These are phyloP conservation scores for Rhineura floridana DNA, from an alignment of 2,113 vertebrate species.

Conservation along the genomic window DNA sequence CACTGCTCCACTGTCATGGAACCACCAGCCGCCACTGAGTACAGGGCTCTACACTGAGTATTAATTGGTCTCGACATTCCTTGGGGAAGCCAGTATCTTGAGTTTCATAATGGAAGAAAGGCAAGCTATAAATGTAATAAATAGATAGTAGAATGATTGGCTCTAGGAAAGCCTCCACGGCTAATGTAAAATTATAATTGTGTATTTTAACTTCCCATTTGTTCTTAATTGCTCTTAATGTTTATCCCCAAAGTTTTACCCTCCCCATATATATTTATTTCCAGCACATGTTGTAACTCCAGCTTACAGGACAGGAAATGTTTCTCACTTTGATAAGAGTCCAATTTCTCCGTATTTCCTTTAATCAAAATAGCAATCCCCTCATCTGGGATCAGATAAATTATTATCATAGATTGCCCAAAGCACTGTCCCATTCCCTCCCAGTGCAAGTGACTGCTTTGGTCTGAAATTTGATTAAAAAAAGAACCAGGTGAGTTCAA, in stretches of 20 bases:
- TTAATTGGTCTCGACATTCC: no score
- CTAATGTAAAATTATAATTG: constrained; percentile 24
- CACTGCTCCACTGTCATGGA: no score
- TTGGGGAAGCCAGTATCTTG: no score
- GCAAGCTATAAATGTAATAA: no score
- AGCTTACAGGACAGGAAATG: constrained; percentile 41
- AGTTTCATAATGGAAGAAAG: no score
- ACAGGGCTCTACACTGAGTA: no score
- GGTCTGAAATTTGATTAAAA: constrained; percentile 1
- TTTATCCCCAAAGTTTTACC: constrained; percentile 43
- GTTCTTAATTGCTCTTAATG: constrained; percentile 12
- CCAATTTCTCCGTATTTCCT: constrained; percentile 47
- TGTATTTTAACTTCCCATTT: constrained; percentile 45
- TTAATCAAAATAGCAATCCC: constrained; percentile 30
- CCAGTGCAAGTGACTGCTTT: neutral
- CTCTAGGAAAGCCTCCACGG: constrained; percentile 12
- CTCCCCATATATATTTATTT: neutral
- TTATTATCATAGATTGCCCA: constrained; percentile 22
- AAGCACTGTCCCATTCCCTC: constrained; percentile 19
- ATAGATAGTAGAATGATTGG: neutral
- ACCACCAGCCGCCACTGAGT: no score
- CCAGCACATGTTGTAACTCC: constrained; percentile 36
- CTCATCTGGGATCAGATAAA: constrained; percentile 38
- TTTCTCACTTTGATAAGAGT: constrained; percentile 37
- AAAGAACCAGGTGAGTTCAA: neutral